Conservation (phyloP, 2,797 vertebrate species). For the Neomorphus geoffroyi region DNA sequence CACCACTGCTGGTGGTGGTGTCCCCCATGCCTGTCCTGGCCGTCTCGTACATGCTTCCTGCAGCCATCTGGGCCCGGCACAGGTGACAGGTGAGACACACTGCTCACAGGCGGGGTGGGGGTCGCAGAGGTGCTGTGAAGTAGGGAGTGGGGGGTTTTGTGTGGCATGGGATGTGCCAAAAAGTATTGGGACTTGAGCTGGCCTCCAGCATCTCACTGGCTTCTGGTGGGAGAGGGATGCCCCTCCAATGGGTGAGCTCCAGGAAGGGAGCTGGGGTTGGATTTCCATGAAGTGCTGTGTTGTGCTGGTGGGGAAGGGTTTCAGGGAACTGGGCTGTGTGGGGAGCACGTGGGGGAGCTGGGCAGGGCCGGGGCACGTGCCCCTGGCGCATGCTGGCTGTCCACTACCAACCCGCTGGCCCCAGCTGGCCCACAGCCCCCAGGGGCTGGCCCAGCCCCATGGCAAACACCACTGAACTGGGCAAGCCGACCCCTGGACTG, state of each 20-base stretch:
- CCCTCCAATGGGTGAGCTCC: accelerated
- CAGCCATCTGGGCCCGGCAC: accelerated
- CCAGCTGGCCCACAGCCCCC: background rate
- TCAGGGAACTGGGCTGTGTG: background rate
- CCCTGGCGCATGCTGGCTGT: background rate
- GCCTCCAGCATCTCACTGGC: accelerated
- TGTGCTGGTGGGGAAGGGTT: background rate
- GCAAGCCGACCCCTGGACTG: background rate
- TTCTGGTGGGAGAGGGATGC: background rate
- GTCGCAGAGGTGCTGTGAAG: accelerated
- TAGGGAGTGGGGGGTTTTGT: background rate
- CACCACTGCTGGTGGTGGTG: background rate
- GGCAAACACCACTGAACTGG: background rate
- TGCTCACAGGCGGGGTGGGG: background rate
- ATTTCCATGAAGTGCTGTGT: background rate
- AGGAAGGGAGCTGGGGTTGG: accelerated
- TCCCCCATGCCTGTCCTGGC: background rate
- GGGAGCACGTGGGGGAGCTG: background rate
- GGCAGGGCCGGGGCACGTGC: background rate
- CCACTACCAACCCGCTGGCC: background rate
- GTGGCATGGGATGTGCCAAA: accelerated
- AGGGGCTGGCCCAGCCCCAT: background rate
- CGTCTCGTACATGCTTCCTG: background rate
- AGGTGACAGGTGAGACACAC: background rate
- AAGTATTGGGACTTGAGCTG: background rate